Percentiles rank a stretch among this genome's conserved stretches.
These are phyloP conservation scores for Ganaspis sp. DNA, from an alignment of 1,140 invertebrate species.

Conservation along the genomic window DNA sequence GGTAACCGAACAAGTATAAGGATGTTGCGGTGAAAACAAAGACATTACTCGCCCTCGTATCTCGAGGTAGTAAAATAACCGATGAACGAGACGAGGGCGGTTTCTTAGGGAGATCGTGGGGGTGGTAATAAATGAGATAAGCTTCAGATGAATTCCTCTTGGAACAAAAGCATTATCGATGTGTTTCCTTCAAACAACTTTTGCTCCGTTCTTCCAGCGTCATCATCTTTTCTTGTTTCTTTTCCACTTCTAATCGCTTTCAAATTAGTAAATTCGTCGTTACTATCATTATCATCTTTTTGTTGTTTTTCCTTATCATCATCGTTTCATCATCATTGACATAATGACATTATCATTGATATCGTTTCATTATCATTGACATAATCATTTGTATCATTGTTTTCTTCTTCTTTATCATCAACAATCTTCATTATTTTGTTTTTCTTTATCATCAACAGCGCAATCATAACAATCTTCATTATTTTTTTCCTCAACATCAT, in stretches of 20 bases:
- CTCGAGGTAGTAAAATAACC: conserved; percentile 75
- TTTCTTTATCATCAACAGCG: too few relatives aligned
- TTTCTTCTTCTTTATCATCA: too few relatives aligned
- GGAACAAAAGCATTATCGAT: conserved; percentile 64
- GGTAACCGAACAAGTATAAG: conserved; percentile 36
- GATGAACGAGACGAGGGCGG: conserved; percentile 69
- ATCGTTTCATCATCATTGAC: too few relatives aligned
- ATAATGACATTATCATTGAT: too few relatives aligned
- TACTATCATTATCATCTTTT: not conserved
- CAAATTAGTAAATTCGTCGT: not conserved
- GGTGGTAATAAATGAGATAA: conserved; percentile 74
- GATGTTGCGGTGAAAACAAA: conserved; percentile 74
- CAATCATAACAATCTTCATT: too few relatives aligned
- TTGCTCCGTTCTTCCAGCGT: not conserved
- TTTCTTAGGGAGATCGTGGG: conserved; percentile 53
- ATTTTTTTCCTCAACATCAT: too few relatives aligned
- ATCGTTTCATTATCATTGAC: too few relatives aligned
- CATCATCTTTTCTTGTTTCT: not conserved
- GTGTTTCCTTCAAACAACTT: conserved; percentile 47
- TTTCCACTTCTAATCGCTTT: too few relatives aligned
- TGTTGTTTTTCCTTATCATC: too few relatives aligned
- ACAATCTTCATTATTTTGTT: too few relatives aligned
- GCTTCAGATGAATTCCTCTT: conserved; percentile 64
- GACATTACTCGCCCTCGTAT: conserved; percentile 72
- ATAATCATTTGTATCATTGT: too few relatives aligned